Evolutionary conservation across 2,797 vertebrate species (phyloP), one percentile per base, ranked within the genome.

Genomic region (Muscicapa comitata): DNA sequence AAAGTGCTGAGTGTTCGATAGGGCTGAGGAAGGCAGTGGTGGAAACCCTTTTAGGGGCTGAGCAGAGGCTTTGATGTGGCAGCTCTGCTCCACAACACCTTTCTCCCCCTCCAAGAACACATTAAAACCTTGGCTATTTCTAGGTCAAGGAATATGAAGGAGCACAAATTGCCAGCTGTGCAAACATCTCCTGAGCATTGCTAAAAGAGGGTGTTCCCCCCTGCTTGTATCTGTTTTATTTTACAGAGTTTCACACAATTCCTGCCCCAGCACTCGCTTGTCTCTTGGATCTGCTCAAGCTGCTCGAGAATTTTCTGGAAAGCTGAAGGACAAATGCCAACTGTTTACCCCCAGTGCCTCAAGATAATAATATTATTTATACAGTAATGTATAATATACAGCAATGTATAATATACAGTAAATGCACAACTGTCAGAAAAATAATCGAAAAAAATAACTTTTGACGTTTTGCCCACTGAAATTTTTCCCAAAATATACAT

Each of bases 31-130:
- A 94, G 87, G 92, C 72, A 63, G 90, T 17, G 80, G 55, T 88
- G 80, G 93, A 86, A 90, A 93, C 90, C 92, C 86, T 95, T 95
- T 94, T 82, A 90, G 92, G 87, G 94, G 93, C 81, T 78, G 79
- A 61, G 86, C 37, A 90, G 84, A 86, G 48, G 79, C 95, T 96
- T 97, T 97, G 95, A 97, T 96, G 95, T 97, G 95, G 94, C 97
- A 96, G 93, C 58, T 95, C 79, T 23, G 87, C 68, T 96, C 95
- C 82, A 77, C 66, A 75, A 95, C 95, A 94, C 96, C 94, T 95
- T 96, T 80, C 93, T 78, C 40, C 62, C 76, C 68, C 84, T 91
- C 86, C 88, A 96, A 86, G 86, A 95, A 88, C 26, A 0, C 94
- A 94, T 91, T 94, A 94, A 97, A 96, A 87, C 13, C 53, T 83